phyloP scores from a whole-genome alignment of 92 coral and sea anemone species.

The Blastomussa wellsi region DNA sequence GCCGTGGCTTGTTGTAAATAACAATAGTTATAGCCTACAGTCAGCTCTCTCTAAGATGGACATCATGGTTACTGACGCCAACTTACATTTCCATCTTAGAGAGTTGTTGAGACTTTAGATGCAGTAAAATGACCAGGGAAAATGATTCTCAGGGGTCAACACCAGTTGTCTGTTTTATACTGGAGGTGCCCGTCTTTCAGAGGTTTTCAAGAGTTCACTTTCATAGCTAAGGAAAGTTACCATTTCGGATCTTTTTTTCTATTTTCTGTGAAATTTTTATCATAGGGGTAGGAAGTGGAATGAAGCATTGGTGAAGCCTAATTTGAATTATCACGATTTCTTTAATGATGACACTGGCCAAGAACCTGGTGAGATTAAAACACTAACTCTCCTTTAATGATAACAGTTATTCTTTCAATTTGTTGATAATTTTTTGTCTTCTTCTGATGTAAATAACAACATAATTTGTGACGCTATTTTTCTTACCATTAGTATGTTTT shows the following conservation, averaged over 20 bases:
- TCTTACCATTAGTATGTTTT: not conserved
- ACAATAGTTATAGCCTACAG: not conserved
- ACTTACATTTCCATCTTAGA: no score
- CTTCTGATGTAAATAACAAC: not conserved
- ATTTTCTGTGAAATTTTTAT: not conserved
- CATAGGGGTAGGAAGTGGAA: slow-evolving; percentile 87
- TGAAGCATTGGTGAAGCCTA: slow-evolving; percentile 88
- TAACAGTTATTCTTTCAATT: not conserved
- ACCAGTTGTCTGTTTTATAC: no score
- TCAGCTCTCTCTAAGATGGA: no score
- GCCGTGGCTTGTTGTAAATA: not conserved
- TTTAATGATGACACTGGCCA: slow-evolving; percentile 84
- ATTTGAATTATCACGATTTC: slow-evolving; percentile 88
- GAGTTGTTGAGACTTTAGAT: no score
- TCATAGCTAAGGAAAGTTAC: not conserved
- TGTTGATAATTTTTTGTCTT: not conserved
- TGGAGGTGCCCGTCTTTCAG: no score
- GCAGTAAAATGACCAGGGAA: no score
- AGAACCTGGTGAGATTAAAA: slow-evolving; percentile 71
- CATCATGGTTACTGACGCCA: no score
- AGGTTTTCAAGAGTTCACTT: no score
- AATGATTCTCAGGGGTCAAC: no score
- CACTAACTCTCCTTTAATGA: not conserved
- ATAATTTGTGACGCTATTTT: not conserved
- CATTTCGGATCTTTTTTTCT: not conserved